Conservation (phyloP, 2,113 vertebrate genomes). For the Corythornis vintsioides region DNA sequence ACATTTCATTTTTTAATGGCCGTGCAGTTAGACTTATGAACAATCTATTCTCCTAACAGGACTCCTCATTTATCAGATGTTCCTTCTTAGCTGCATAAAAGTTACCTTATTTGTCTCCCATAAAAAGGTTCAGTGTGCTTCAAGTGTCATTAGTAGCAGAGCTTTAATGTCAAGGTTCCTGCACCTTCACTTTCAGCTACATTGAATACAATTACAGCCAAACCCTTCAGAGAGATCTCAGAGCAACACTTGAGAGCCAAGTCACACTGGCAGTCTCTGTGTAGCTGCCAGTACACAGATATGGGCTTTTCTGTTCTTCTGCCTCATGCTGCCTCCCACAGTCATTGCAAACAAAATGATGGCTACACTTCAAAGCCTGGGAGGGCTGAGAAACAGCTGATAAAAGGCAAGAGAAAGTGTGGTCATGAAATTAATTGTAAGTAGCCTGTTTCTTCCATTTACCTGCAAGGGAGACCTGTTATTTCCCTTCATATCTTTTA, state of each 20-base stretch:
- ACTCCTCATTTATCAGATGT: conserved; percentile 45
- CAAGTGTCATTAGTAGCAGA: conserved; percentile 66
- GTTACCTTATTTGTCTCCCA: conserved; percentile 28
- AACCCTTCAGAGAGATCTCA: conserved; percentile 61
- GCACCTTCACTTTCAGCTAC: conserved; percentile 63
- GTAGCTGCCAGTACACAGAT: conserved; percentile 44
- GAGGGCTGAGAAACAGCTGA: conserved; percentile 44
- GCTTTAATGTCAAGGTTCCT: conserved; percentile 62
- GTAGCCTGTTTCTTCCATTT: conserved; percentile 12
- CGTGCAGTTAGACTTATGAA: conserved; percentile 20
- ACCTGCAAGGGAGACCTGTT: not conserved
- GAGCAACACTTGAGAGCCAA: conserved; percentile 64
- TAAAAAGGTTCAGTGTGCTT: conserved; percentile 36
- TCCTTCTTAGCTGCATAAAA: conserved; percentile 33
- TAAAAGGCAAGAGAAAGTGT: conserved; percentile 27
- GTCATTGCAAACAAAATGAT: conserved; percentile 59
- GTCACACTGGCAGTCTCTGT: not conserved
- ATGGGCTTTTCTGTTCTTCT: conserved; percentile 39
- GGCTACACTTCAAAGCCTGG: conserved; percentile 24
- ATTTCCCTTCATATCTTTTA: not conserved
- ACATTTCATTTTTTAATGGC: not conserved
- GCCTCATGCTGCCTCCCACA: conserved; percentile 36
- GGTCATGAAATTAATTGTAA: conserved; percentile 30
- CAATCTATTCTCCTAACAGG: conserved; percentile 5
- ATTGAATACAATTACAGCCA: conserved; percentile 55